phyloP scores from a whole-genome alignment of 2,113 vertebrate genomes.

The Cavia aperea region DNA sequence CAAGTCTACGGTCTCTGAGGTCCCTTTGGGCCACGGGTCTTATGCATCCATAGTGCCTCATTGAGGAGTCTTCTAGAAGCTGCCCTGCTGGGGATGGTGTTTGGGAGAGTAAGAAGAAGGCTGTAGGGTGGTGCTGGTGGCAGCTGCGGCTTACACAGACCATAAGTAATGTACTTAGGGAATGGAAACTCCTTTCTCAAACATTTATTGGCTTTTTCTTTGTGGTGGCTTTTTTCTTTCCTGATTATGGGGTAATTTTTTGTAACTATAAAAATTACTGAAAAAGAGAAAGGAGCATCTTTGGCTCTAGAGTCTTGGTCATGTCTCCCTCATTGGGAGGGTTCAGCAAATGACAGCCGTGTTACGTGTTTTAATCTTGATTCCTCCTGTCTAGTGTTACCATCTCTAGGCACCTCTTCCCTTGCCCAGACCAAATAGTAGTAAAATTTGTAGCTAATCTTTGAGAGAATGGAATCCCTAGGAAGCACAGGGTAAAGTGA shows the following conservation, averaged over 20 bases:
- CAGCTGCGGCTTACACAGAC: not conserved
- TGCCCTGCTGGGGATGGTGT: not conserved
- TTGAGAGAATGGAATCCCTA: not conserved
- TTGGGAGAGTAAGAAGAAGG: not conserved
- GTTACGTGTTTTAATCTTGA: not conserved
- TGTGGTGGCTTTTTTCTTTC: not conserved
- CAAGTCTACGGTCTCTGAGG: not conserved
- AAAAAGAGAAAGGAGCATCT: not conserved
- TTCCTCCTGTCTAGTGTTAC: not conserved
- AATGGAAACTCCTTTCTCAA: not conserved
- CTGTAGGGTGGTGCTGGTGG: not conserved
- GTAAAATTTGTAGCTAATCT: not conserved
- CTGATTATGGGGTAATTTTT: not conserved
- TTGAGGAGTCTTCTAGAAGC: not conserved
- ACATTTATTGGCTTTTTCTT: not conserved
- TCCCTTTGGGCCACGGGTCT: not conserved
- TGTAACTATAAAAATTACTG: not conserved
- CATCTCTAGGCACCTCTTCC: not conserved
- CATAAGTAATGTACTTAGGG: not conserved
- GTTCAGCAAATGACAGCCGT: not conserved
- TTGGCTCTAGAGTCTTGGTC: not conserved
- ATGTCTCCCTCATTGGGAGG: not conserved
- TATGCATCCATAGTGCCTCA: accelerated
- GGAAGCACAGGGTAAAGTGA: not conserved
- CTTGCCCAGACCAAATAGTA: not conserved